Percentiles rank a stretch among this genome's conserved stretches.
Evolutionary conservation across 2,888 invertebrate genomes (phyloP).

Genomic region (Parthenolecanium corni): DNA sequence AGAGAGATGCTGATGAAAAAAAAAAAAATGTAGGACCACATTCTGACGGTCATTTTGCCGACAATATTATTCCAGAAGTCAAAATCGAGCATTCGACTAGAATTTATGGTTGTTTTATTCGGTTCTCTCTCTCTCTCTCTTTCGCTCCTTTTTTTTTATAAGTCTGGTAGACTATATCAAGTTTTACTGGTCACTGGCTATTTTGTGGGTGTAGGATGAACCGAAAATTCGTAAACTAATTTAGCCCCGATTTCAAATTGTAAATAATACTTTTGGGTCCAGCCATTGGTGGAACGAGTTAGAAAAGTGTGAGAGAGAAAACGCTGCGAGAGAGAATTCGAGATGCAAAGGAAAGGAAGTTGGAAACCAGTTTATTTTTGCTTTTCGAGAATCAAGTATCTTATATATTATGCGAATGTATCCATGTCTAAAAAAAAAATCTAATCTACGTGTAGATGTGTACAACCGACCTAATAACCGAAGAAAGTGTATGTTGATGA

Average conservation of each 20-base stretch:
- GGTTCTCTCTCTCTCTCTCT: too few relatives aligned
- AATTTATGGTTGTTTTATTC: too few relatives aligned
- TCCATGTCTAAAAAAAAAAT: constrained; percentile 11
- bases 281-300: neutral
- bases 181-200: too few relatives aligned
- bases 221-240: neutral
- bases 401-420: constrained; percentile 23
- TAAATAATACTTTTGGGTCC: neutral
- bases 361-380: constrained; percentile 1
- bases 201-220: too few relatives aligned
- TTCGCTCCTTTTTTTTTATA: too few relatives aligned
- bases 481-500: constrained; percentile 23
- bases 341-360: neutral
- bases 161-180: too few relatives aligned
- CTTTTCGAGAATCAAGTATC: neutral
- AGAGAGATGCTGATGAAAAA: too few relatives aligned
- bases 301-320: neutral
- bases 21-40: too few relatives aligned
- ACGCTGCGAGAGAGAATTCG: too few relatives aligned
- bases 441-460: constrained; percentile 7
- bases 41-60: too few relatives aligned
- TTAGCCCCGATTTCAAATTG: neutral
- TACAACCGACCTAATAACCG: constrained; percentile 27
- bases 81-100: too few relatives aligned
- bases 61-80: too few relatives aligned